Conservation (phyloP, 1,140 invertebrate species). For the Eupristina koningsbergeri region DNA sequence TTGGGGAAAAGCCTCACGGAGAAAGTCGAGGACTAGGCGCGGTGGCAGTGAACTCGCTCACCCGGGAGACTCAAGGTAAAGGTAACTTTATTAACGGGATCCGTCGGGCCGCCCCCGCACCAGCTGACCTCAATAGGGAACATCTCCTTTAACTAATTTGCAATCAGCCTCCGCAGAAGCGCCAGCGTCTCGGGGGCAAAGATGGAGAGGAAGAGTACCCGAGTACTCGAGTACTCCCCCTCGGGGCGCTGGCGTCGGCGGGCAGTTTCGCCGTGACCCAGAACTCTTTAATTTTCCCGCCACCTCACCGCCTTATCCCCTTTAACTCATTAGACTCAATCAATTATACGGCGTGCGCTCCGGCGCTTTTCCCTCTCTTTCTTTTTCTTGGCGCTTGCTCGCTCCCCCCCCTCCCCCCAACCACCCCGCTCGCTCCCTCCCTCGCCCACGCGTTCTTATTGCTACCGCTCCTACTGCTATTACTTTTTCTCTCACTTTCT, state of each 20-base stretch:
- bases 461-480: neutral
- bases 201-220: slow-evolving; percentile 54
- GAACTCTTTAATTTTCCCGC: slow-evolving; percentile 68
- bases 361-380: slow-evolving; percentile 53
- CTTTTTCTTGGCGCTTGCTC: slow-evolving; percentile 18
- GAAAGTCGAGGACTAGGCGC: slow-evolving; percentile 28
- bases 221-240: slow-evolving; percentile 60
- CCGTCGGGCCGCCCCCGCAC: neutral
- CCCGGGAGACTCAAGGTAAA: slow-evolving; percentile 50
- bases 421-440: slow-evolving; percentile 1
- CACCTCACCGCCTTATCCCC: slow-evolving; percentile 62
- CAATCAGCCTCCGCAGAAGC: slow-evolving; percentile 65
- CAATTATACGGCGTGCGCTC: slow-evolving; percentile 66
- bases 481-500: slow-evolving; percentile 46
- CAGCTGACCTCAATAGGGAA: slow-evolving; percentile 66
- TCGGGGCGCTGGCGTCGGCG: slow-evolving; percentile 50
- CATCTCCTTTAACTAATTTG: slow-evolving; percentile 73
- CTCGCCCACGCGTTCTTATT: slow-evolving; percentile 44
- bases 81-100: slow-evolving; percentile 53
- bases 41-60: slow-evolving; percentile 51
- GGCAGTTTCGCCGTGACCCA: slow-evolving; percentile 66
- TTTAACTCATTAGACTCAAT: slow-evolving; percentile 73
- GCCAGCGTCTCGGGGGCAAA: slow-evolving; percentile 56
- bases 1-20: slow-evolving; percentile 1
- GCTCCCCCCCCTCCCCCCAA: neutral